Conservation (phyloP, 2,797 vertebrate species). For the Otolemur crassicaudatus region DNA sequence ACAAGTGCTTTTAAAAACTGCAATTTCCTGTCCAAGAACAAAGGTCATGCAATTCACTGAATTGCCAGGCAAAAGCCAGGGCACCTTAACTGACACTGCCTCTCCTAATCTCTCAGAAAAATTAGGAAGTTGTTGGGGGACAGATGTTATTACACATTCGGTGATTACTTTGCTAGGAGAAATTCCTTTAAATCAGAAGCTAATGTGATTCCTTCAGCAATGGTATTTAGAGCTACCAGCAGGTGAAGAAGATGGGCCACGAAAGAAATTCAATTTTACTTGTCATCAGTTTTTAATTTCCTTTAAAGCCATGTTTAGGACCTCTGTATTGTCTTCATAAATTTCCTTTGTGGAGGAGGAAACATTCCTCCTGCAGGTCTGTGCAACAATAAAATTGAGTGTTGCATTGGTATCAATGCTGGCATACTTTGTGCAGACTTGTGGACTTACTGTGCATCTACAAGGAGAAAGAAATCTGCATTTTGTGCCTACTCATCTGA, state of each 20-base stretch:
- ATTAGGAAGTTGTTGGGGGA: conserved; percentile 72
- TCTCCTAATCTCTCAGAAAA: conserved; percentile 67
- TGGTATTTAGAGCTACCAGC: conserved; percentile 61
- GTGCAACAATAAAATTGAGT: conserved; percentile 21
- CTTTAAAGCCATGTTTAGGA: conserved; percentile 66
- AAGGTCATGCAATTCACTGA: conserved; percentile 63
- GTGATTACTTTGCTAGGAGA: conserved; percentile 63
- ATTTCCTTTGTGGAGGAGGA: conserved; percentile 11
- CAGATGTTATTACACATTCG: conserved; percentile 36
- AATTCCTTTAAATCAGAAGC: conserved; percentile 78
- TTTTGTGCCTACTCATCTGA: neutral
- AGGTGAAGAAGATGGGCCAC: conserved; percentile 71
- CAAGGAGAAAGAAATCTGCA: neutral
- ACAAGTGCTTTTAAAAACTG: conserved; percentile 72
- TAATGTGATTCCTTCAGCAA: conserved; percentile 62
- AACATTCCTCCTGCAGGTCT: neutral
- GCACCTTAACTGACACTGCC: neutral
- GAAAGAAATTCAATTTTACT: conserved; percentile 67
- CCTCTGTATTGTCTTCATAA: conserved; percentile 60
- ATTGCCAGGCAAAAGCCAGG: conserved; percentile 37
- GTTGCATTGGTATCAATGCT: conserved; percentile 3
- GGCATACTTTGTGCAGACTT: neutral
- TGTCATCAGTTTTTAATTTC: conserved; percentile 82
- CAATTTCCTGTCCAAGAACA: conserved; percentile 73
- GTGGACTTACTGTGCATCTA: neutral